Conservation (phyloP, 2,888 invertebrate genomes). For the Scaptomyza parva region DNA sequence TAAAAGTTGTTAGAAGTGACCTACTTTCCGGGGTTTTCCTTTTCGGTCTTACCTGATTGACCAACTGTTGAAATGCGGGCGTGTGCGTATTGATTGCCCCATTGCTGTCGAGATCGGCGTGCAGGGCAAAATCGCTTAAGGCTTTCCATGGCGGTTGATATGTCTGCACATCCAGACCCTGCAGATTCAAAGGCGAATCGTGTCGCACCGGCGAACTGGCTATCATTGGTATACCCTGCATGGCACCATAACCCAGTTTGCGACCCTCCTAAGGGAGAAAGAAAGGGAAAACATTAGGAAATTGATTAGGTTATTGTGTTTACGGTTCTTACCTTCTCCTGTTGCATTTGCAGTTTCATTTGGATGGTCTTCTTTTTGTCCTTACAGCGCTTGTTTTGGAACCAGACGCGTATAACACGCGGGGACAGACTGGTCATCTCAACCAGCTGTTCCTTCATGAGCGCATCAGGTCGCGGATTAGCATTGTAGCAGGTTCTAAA, state of each 20-base stretch:
- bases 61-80: slow-evolving; percentile 98
- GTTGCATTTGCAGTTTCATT: slow-evolving; percentile 98
- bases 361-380: slow-evolving; percentile 98
- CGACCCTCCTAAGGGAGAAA: slow-evolving; percentile 92
- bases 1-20: too few relatives aligned
- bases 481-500: slow-evolving; percentile 96
- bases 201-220: slow-evolving; percentile 97
- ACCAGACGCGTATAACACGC: slow-evolving; percentile 99
- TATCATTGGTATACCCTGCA: slow-evolving; percentile 99
- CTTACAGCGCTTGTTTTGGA: slow-evolving; percentile 99
- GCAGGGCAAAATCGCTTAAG: slow-evolving; percentile 96
- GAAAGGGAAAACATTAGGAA: not conserved
- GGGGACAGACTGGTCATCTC: slow-evolving; percentile 99
- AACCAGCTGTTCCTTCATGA: slow-evolving; percentile 99
- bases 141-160: slow-evolving; percentile 99
- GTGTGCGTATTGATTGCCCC: slow-evolving; percentile 92
- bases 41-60: slow-evolving; percentile 91
- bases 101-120: slow-evolving; percentile 93
- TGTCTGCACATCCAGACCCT: slow-evolving; percentile 93
- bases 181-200: slow-evolving; percentile 94
- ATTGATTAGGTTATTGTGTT: not conserved
- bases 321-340: slow-evolving; percentile 91
- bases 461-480: slow-evolving; percentile 98
- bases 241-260: slow-evolving; percentile 95
- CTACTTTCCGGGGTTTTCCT: too few relatives aligned